Percentiles rank a stretch among this genome's conserved stretches.
These are phyloP conservation scores for Botia kubotai DNA, from an alignment of 2,797 vertebrate species.

Conservation along the genomic window DNA sequence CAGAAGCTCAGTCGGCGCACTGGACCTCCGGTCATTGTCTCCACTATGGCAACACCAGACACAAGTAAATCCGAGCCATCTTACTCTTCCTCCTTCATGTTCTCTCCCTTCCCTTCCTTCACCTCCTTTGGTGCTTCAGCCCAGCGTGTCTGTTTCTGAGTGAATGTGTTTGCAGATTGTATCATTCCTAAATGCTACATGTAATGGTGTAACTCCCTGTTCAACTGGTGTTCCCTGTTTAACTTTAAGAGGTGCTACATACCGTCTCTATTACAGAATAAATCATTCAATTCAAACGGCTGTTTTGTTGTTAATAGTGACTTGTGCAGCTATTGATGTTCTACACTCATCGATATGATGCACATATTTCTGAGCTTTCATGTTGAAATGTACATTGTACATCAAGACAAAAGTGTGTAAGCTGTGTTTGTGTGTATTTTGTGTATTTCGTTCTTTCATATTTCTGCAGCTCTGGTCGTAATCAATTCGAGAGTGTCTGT, in stretches of 20 bases:
- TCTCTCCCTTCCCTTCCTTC: slow-evolving; percentile 3
- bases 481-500: slow-evolving; percentile 28
- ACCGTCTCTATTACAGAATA: neutral
- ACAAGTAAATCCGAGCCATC: slow-evolving; percentile 86
- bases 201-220: neutral
- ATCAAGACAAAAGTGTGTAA: neutral
- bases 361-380: neutral
- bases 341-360: neutral
- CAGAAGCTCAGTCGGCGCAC: slow-evolving; percentile 94
- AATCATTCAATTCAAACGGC: neutral
- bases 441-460: neutral
- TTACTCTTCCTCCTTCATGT: slow-evolving; percentile 16
- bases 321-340: neutral
- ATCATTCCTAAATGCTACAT: neutral
- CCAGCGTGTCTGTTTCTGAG: slow-evolving; percentile 27
- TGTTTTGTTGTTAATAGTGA: neutral
- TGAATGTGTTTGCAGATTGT: slow-evolving; percentile 38
- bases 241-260: slow-evolving; percentile 2
- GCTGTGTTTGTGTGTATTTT: neutral
- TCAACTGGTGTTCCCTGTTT: too few relatives aligned
- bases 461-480: slow-evolving; percentile 31
- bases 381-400: neutral
- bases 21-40: slow-evolving; percentile 94
- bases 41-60: slow-evolving; percentile 93
- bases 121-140: slow-evolving; percentile 20